Percentiles rank a stretch among this genome's conserved stretches.
Evolutionary conservation across 2,113 vertebrate species (phyloP).

Genomic region (Egretta garzetta): DNA sequence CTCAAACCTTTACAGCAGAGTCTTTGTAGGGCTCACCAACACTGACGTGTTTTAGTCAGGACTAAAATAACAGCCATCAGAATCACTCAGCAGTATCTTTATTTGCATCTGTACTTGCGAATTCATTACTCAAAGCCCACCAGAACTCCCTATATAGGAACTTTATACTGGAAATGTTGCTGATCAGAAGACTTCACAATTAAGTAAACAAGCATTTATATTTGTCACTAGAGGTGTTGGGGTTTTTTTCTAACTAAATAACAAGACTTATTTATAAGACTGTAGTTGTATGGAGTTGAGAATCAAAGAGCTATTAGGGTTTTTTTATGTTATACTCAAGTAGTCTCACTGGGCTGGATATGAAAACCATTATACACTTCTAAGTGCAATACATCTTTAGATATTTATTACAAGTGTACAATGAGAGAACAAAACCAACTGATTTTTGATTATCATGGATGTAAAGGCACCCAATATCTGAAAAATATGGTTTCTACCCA

Average conservation of each 20-base stretch:
- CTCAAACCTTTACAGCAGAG: not conserved
- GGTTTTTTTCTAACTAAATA: not conserved
- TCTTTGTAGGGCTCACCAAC: not conserved
- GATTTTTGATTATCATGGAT: not conserved
- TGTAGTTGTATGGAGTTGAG: not conserved
- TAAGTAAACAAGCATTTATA: not conserved
- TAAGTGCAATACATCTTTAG: not conserved
- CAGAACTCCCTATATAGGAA: not conserved
- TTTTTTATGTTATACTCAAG: not conserved
- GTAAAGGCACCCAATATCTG: not conserved
- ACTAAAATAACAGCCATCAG: not conserved
- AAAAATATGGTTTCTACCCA: not conserved
- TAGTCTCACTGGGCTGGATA: not conserved
- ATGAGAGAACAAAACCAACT: not conserved
- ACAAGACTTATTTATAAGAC: not conserved
- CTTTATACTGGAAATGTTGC: not conserved
- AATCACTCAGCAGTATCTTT: not conserved
- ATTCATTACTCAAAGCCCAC: not conserved
- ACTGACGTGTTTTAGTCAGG: not conserved
- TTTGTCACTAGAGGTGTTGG: not conserved
- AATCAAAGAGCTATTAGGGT: not conserved
- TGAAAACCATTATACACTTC: not conserved
- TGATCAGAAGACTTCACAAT: not conserved
- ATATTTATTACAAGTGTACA: not conserved
- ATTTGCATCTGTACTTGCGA: not conserved